A percentile compares a stretch with the other conserved stretches of the same genome.
These are phyloP conservation scores for Barnardius zonarius DNA, from an alignment of 2,113 vertebrate genomes.

Conservation along the genomic window DNA sequence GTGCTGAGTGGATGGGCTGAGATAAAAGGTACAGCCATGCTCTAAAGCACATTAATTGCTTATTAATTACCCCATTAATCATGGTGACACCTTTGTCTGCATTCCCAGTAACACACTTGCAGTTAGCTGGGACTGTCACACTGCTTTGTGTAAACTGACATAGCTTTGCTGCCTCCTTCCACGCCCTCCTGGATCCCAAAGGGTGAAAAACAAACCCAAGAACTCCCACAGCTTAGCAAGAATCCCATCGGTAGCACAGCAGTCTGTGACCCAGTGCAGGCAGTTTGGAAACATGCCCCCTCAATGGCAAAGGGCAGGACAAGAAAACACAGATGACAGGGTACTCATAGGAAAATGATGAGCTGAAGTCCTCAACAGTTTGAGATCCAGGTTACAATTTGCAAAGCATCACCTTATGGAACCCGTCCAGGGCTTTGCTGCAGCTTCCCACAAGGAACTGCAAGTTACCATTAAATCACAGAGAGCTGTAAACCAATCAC, in stretches of 20 bases:
- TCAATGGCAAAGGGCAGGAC: neutral
- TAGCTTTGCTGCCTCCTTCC: neutral
- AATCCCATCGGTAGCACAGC: rapidly evolving
- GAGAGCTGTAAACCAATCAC: slow-evolving; percentile 55
- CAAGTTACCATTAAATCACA: slow-evolving; percentile 46
- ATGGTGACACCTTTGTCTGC: slow-evolving; percentile 80
- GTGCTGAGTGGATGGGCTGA: neutral
- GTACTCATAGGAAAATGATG: neutral
- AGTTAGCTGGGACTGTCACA: neutral
- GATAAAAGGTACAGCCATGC: slow-evolving; percentile 68
- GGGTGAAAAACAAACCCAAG: neutral
- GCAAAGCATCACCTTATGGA: neutral
- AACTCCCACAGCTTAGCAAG: rapidly evolving
- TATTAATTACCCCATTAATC: slow-evolving; percentile 91
- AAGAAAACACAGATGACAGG: neutral
- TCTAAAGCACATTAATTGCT: slow-evolving; percentile 83
- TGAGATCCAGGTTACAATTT: neutral
- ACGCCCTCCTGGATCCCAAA: neutral
- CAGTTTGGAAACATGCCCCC: neutral
- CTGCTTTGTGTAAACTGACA: neutral
- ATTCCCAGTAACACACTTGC: slow-evolving; percentile 71
- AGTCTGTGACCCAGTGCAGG: neutral
- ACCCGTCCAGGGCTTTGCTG: neutral
- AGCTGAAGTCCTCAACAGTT: neutral
- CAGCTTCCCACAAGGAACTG: slow-evolving; percentile 30